Evolutionary conservation across 2,888 invertebrate species (phyloP).

Genomic region (Leucophora obtusa): DNA sequence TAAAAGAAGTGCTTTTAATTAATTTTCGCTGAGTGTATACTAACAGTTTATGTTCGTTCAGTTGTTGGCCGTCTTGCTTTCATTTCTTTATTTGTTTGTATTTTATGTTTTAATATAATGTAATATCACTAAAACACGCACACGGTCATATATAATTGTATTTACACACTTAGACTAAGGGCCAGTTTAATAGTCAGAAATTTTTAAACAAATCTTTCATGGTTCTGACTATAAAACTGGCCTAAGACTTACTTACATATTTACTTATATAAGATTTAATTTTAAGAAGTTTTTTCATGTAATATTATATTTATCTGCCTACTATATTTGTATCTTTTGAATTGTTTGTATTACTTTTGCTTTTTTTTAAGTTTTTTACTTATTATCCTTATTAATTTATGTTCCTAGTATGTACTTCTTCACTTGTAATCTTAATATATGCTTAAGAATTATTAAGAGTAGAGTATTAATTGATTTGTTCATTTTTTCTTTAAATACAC

Average conservation of each 20-base stretch:
- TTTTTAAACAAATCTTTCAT: too few relatives aligned
- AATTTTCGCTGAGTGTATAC: not conserved
- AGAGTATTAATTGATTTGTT: constrained; percentile 27
- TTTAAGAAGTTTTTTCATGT: constrained; percentile 25
- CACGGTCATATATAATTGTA: constrained; percentile 5
- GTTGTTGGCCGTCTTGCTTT: not conserved
- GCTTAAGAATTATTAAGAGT: constrained; percentile 24
- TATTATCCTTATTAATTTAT: constrained; percentile 39
- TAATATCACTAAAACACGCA: constrained; percentile 4
- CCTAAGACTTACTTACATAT: too few relatives aligned
- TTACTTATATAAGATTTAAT: constrained; percentile 18
- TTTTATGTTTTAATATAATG: constrained; percentile 24
- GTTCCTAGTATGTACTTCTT: constrained; percentile 19
- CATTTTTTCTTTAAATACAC: not conserved
- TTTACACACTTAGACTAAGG: not conserved
- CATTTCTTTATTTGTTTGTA: not conserved
- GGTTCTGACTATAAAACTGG: too few relatives aligned
- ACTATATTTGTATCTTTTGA: constrained; percentile 11
- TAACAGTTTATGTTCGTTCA: constrained; percentile 2
- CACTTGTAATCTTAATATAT: constrained; percentile 24
- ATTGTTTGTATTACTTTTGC: constrained; percentile 13
- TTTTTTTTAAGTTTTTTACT: constrained; percentile 5
- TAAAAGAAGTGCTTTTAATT: not conserved
- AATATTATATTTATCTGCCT: not conserved
- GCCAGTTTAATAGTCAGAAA: too few relatives aligned